Conservation (phyloP, 2,797 vertebrate genomes). For the Okamejei kenojei region DNA sequence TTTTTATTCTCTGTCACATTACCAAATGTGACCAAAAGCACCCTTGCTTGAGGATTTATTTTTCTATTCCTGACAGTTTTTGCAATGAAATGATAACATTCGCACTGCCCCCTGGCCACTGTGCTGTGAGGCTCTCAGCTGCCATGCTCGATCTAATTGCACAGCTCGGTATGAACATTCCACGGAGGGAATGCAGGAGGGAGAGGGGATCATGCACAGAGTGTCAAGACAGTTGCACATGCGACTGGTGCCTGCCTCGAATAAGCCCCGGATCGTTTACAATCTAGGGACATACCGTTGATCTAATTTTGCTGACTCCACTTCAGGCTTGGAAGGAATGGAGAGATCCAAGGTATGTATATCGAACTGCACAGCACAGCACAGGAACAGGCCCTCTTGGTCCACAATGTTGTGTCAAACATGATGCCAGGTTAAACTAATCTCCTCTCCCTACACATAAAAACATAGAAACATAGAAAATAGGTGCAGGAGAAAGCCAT, state of each 20-base stretch:
- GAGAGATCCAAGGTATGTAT: neutral
- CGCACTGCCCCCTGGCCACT: neutral
- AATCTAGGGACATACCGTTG: neutral
- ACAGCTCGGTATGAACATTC: neutral
- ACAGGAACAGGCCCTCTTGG: too few relatives aligned
- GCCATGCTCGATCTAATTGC: neutral
- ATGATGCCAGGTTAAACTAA: too few relatives aligned
- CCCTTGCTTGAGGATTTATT: neutral
- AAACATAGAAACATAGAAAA: too few relatives aligned
- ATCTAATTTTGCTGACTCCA: neutral
- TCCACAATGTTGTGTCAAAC: too few relatives aligned
- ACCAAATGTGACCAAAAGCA: too few relatives aligned
- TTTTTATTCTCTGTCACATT: too few relatives aligned
- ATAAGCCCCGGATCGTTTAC: neutral
- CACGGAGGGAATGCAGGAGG: slow-evolving; percentile 6
- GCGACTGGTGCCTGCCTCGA: neutral
- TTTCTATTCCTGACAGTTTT: neutral
- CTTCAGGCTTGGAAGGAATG: neutral
- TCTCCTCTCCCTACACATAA: too few relatives aligned
- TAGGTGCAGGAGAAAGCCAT: too few relatives aligned
- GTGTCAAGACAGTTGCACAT: neutral
- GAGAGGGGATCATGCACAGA: slow-evolving; percentile 4
- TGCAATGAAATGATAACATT: neutral
- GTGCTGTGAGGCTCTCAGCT: neutral
- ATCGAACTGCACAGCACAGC: too few relatives aligned